A percentile compares a stretch with the other conserved stretches of the same genome.
phyloP scores from a whole-genome alignment of 37 sponge, comb jelly and placozoan species.

The Ianthella basta region DNA sequence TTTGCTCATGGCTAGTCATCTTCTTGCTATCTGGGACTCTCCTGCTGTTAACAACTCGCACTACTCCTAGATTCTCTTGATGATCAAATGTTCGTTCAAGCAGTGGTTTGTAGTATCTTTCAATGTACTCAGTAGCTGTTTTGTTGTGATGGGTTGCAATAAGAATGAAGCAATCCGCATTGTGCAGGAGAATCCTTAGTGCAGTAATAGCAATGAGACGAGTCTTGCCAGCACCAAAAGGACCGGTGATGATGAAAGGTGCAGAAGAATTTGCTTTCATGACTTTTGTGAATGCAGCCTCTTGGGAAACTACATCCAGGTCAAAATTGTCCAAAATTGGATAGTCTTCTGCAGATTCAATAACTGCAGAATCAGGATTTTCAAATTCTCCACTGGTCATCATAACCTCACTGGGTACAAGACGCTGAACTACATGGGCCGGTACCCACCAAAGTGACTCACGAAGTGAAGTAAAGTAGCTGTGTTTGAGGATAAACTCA shows the following conservation, averaged over 20 bases:
- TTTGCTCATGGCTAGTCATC: too few species aligned
- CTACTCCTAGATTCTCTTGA: too few species aligned
- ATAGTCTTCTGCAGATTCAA: too few species aligned
- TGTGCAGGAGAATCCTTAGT: not conserved
- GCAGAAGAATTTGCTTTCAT: not conserved
- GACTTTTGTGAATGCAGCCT: not conserved
- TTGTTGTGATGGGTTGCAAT: constrained; percentile 9
- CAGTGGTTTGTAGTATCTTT: constrained; percentile 16
- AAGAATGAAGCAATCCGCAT: not conserved
- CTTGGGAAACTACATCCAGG: constrained; percentile 17
- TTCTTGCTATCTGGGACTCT: too few species aligned
- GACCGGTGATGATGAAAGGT: constrained; percentile 34
- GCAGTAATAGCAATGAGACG: constrained; percentile 27
- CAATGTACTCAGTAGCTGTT: constrained; percentile 25
- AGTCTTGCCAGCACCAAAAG: constrained; percentile 57
- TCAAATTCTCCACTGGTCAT: not conserved
- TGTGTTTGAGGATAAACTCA: not conserved
- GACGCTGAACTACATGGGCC: not conserved
- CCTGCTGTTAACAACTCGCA: too few species aligned
- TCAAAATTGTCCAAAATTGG: not conserved
- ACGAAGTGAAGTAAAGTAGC: constrained; percentile 16
- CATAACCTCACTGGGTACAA: not conserved
- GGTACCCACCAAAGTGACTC: not conserved
- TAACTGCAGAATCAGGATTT: not conserved
- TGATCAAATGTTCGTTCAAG: not conserved